phyloP scores from a whole-genome alignment of 2,888 invertebrate species.

The Physocephala rufipes region DNA sequence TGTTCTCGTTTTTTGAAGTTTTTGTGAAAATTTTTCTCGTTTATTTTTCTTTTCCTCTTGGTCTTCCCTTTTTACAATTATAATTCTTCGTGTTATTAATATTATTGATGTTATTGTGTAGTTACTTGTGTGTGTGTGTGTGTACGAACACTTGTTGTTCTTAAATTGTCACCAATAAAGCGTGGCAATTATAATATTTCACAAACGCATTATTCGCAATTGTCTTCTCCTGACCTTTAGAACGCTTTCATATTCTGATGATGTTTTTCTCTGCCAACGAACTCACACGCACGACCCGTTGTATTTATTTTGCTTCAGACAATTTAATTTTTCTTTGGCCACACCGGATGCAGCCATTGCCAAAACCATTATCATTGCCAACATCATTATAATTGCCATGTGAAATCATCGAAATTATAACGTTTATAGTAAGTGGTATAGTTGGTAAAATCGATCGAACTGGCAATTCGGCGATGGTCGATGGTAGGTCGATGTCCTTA shows the following conservation, averaged over 20 bases:
- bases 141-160: background rate
- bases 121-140: no score
- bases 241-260: conserved; percentile 12
- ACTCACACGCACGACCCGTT: background rate
- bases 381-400: background rate
- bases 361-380: background rate
- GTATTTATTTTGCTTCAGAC: background rate
- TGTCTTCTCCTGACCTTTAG: background rate
- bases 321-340: background rate
- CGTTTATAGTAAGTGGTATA: background rate
- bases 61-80: no score
- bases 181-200: background rate
- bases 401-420: background rate
- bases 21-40: no score
- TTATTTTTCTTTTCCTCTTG: no score
- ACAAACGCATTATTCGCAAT: no score
- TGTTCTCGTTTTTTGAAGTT: no score
- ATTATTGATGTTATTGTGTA: no score
- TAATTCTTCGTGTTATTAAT: no score
- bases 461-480: background rate
- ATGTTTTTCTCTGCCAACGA: background rate
- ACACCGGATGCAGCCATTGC: background rate
- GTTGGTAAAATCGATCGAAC: background rate
- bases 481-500: background rate
- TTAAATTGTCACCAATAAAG: background rate